phyloP scores from a whole-genome alignment of 1,140 invertebrate species.

The Drosophila repleta region DNA sequence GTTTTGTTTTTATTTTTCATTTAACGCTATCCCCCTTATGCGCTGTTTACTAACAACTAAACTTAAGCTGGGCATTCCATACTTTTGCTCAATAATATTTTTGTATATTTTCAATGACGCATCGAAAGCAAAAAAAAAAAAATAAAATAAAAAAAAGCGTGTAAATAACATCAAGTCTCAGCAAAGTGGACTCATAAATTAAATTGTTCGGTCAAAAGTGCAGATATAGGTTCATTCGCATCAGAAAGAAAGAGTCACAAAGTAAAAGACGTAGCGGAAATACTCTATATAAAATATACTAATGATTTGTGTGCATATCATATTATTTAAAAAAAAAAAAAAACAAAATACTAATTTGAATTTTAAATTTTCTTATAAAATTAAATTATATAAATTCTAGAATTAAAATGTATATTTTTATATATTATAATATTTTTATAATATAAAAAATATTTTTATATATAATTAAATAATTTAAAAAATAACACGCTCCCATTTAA shows the following conservation, averaged over 20 bases:
- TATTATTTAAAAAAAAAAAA: no score
- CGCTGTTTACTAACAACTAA: conserved; percentile 33
- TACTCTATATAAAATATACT: not conserved
- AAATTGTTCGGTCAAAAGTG: conserved; percentile 30
- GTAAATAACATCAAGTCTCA: conserved; percentile 2
- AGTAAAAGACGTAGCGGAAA: not conserved
- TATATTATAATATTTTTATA: no score
- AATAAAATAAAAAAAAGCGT: no score
- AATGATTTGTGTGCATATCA: no score
- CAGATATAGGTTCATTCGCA: conserved; percentile 35
- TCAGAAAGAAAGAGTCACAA: conserved; percentile 14
- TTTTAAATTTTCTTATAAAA: no score
- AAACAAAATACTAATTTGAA: no score
- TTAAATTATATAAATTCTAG: no score
- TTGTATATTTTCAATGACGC: conserved; percentile 16
- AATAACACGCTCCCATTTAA: no score
- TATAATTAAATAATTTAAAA: no score
- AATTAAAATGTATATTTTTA: no score
- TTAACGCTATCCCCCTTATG: not conserved
- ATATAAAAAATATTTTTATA: no score
- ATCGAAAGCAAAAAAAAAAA: conserved; percentile 10
- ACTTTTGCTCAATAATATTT: conserved; percentile 26
- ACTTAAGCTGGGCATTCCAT: conserved; percentile 1
- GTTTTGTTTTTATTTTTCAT: conserved; percentile 15
- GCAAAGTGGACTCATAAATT: conserved; percentile 17